A percentile compares a stretch with the other conserved stretches of the same genome.
These are phyloP conservation scores for Epistrophella euchroma DNA, from an alignment of 2,888 invertebrate genomes.

Conservation along the genomic window DNA sequence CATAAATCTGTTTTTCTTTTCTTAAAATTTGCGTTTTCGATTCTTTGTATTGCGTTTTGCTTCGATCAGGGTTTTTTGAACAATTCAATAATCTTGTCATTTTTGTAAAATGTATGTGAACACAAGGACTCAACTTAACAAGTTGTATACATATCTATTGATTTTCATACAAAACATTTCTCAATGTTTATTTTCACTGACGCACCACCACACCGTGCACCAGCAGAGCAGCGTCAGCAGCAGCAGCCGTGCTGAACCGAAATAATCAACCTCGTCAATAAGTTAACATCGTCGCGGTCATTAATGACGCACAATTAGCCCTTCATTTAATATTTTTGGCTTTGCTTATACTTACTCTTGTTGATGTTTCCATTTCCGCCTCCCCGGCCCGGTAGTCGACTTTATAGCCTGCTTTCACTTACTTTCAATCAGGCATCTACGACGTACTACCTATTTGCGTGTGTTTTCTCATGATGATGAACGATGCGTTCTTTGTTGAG, in stretches of 20 bases:
- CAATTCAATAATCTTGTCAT: neutral
- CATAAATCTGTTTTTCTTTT: no score
- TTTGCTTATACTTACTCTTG: conserved; percentile 22
- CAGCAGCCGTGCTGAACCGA: conserved; percentile 7
- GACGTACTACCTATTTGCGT: conserved; percentile 32
- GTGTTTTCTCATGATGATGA: conserved; percentile 30
- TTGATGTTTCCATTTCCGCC: conserved; percentile 10
- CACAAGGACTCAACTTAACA: conserved; percentile 21
- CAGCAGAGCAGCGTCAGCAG: neutral
- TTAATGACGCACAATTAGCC: conserved; percentile 73
- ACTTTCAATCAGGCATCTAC: conserved; percentile 13
- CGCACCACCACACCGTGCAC: neutral
- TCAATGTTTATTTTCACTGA: conserved; percentile 31
- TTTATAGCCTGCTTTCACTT: conserved; percentile 26
- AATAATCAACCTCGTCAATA: conserved; percentile 69
- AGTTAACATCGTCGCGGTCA: conserved; percentile 69
- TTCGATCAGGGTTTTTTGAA: neutral
- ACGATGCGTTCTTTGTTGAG: conserved; percentile 50
- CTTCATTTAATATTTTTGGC: conserved; percentile 70
- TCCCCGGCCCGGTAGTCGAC: neutral
- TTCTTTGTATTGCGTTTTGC: no score
- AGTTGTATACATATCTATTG: neutral
- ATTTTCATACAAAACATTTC: conserved; percentile 17
- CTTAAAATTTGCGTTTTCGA: no score
- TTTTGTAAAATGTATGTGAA: neutral